These are phyloP conservation scores for Garrulus glandarius DNA, from an alignment of 2,797 vertebrate genomes.

Conservation along the genomic window DNA sequence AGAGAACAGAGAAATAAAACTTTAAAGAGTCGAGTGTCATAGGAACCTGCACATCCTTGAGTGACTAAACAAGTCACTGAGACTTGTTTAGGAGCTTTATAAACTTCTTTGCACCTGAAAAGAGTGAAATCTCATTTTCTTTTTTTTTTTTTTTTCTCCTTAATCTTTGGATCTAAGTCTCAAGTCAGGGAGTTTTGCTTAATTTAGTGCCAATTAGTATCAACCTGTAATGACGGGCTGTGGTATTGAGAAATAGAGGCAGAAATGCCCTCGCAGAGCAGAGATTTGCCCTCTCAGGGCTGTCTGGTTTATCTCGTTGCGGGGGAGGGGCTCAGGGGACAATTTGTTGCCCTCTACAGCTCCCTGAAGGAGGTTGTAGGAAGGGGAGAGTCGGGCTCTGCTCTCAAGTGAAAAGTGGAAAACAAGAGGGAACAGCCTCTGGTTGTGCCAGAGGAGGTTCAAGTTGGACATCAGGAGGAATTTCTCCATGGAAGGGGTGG, in stretches of 20 bases:
- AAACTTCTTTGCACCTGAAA: not conserved
- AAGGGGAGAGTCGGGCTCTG: not conserved
- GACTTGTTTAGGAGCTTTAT: not conserved
- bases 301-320: not conserved
- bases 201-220: not conserved
- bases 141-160: accelerated
- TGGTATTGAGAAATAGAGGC: not conserved
- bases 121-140: not conserved
- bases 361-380: not conserved
- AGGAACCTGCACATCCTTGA: not conserved
- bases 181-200: not conserved
- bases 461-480: not conserved
- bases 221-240: not conserved
- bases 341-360: no score
- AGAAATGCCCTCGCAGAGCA: not conserved
- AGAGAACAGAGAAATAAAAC: not conserved
- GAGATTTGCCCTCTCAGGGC: not conserved
- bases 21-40: not conserved
- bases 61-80: not conserved
- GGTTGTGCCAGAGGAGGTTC: not conserved
- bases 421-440: not conserved
- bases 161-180: not conserved
- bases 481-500: not conserved
- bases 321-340: not conserved
- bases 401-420: not conserved